Percentiles rank a stretch among this genome's conserved stretches.
Conservation (phyloP, 2,888 invertebrate species). For the Eilema sororculum region DNA sequence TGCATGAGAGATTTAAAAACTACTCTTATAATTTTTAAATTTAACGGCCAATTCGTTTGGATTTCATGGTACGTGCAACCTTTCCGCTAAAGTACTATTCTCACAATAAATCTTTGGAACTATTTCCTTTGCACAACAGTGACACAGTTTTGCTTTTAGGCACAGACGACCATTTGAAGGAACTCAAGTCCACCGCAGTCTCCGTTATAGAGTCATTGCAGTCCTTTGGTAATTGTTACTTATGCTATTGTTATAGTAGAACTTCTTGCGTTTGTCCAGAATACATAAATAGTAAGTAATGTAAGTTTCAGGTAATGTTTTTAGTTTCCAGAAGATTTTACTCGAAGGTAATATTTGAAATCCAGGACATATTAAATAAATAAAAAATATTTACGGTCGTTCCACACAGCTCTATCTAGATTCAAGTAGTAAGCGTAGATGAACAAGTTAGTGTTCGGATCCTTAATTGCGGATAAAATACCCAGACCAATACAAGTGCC, state of each 20-base stretch:
- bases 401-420: too few relatives aligned
- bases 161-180: constrained; percentile 56
- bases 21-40: constrained; percentile 34
- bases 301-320: too few relatives aligned
- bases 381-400: too few relatives aligned
- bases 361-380: too few relatives aligned
- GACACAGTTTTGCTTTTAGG: constrained; percentile 67
- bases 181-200: constrained; percentile 64
- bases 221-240: constrained; percentile 3
- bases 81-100: constrained; percentile 51
- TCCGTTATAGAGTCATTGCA: constrained; percentile 37
- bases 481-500: too few relatives aligned
- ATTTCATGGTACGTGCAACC: constrained; percentile 33
- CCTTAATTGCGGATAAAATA: too few relatives aligned
- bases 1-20: constrained; percentile 1
- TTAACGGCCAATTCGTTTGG: constrained; percentile 10
- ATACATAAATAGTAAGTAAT: background rate
- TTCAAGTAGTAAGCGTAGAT: too few relatives aligned
- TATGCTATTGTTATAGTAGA: background rate
- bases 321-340: too few relatives aligned
- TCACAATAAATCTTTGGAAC: constrained; percentile 58
- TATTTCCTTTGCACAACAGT: constrained; percentile 50
- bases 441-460: too few relatives aligned
- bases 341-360: too few relatives aligned
- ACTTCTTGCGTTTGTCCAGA: background rate